Evolutionary conservation across 2,888 invertebrate species (phyloP).

Genomic region (Anarsia innoxiella): DNA sequence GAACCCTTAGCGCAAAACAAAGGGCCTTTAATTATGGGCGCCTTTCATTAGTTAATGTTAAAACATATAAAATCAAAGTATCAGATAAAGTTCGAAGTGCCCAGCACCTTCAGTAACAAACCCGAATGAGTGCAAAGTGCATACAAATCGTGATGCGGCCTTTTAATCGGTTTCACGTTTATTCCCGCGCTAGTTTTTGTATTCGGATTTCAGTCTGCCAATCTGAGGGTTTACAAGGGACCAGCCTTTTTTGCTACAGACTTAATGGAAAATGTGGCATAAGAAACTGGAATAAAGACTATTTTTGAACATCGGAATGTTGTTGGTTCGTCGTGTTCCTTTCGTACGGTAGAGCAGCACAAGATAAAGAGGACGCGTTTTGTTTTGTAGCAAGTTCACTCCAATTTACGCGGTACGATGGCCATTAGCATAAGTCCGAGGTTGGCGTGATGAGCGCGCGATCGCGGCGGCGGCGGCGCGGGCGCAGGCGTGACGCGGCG

Average conservation of each 20-base stretch:
- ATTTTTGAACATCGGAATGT: conserved; percentile 28
- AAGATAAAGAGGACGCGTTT: conserved; percentile 71
- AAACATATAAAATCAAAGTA: conserved; percentile 58
- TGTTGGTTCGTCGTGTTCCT: conserved; percentile 27
- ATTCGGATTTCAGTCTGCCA: conserved; percentile 68
- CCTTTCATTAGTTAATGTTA: conserved; percentile 43
- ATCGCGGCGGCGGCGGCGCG: conserved; percentile 24
- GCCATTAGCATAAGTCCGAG: conserved; percentile 71
- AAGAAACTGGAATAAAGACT: conserved; percentile 36
- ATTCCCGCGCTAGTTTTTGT: conserved; percentile 70
- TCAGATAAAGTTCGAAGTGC: conserved; percentile 45
- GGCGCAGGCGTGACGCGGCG: conserved; percentile 17
- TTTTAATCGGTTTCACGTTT: conserved; percentile 74
- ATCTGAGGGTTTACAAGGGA: conserved; percentile 53
- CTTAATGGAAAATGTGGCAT: conserved; percentile 42
- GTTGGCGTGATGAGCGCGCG: conserved; percentile 58
- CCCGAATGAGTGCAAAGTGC: conserved; percentile 73
- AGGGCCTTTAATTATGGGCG: conserved; percentile 58
- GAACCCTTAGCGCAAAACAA: too few species aligned
- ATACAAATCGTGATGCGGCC: conserved; percentile 74
- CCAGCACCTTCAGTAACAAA: conserved; percentile 49
- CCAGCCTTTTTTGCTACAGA: conserved; percentile 29
- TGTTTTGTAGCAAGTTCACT: conserved; percentile 64
- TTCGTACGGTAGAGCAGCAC: conserved; percentile 49
- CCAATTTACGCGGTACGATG: conserved; percentile 69